Base-by-base conservation (phyloP, 2,888 invertebrate species). In the Sarcophaga caerulescens region DNA sequence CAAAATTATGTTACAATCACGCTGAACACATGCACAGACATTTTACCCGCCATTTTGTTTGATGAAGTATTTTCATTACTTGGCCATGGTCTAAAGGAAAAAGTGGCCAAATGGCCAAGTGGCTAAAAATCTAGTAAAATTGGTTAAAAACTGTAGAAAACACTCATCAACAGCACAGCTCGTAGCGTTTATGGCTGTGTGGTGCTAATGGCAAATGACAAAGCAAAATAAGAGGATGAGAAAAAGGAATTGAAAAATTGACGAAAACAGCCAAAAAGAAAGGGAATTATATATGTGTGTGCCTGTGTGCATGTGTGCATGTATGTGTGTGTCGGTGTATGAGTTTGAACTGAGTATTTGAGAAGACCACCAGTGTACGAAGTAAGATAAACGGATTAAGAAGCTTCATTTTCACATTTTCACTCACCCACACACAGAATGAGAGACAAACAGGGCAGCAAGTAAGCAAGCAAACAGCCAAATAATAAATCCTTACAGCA, bases 361-460 rank as follows among this genome's bases (percentile, higher is more conserved):
- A 35, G 35, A 91, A 92, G 92, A 92, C 92, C 92, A 93, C 89
- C 91, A 91, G 92, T 93, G 93, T 92, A 92, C 93, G 92, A 93
- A 92, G 91, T 90, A 92, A 92, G 93, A 93, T 93, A 93, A 93
- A 92, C 91, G 93, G 93, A 93, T 93, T 93, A 93, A 92, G 90
- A 89, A 88, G 89, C 87, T 88, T 88, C 84, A 81, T 60, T 76
- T 68, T 70, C 12, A 76, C 70, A 63, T 11, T 52, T 76, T 69
- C 60, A 25, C 81, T 62, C 8, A 76, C 75, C 45, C 14, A 60
- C 76, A 74, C 60, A 35, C 75, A 75, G 11, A 47, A 11, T 21
- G 25, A n/a, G n/a, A n/a, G n/a, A 57, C 73, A 45, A 65, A n/a
- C 52, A 19, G 62, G 44, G 66, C 59, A 62, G 17, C 17, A 35